These are phyloP conservation scores for Drosophila yakuba DNA, from an alignment of 1,140 invertebrate species.

Conservation along the genomic window DNA sequence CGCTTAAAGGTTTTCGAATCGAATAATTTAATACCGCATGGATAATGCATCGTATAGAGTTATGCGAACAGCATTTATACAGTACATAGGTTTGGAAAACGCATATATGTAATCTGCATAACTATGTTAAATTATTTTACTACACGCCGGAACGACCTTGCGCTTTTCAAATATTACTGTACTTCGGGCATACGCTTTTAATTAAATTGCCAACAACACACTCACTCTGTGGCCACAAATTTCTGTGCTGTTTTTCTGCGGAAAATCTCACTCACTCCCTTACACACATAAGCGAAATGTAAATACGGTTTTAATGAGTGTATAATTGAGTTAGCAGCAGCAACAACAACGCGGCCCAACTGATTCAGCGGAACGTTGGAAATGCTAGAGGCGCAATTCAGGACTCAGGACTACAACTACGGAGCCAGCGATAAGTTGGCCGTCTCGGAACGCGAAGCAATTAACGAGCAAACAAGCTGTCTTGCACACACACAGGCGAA, in stretches of 20 bases:
- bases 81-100: too few species aligned
- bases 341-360: slow-evolving; percentile 26
- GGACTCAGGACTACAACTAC: slow-evolving; percentile 9
- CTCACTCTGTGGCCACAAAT: slow-evolving; percentile 54
- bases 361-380: slow-evolving; percentile 2
- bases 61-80: too few species aligned
- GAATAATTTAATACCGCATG: too few species aligned
- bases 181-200: slow-evolving; percentile 35
- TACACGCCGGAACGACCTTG: neutral
- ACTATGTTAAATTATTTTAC: neutral
- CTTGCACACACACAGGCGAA: slow-evolving; percentile 14
- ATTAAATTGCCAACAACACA: slow-evolving; percentile 57
- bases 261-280: slow-evolving; percentile 11
- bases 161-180: slow-evolving; percentile 3
- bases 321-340: slow-evolving; percentile 58
- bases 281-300: slow-evolving; percentile 29
- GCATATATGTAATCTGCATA: neutral
- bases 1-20: too few species aligned
- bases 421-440: slow-evolving; percentile 37
- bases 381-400: slow-evolving; percentile 3
- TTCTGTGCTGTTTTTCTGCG: slow-evolving; percentile 31
- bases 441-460: slow-evolving; percentile 49
- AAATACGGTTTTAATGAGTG: slow-evolving; percentile 62
- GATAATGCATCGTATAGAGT: neutral
- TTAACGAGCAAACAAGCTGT: slow-evolving; percentile 56